Evolutionary conservation across 2,113 vertebrate species (phyloP).

Genomic region (Pycnonotus jocosus): DNA sequence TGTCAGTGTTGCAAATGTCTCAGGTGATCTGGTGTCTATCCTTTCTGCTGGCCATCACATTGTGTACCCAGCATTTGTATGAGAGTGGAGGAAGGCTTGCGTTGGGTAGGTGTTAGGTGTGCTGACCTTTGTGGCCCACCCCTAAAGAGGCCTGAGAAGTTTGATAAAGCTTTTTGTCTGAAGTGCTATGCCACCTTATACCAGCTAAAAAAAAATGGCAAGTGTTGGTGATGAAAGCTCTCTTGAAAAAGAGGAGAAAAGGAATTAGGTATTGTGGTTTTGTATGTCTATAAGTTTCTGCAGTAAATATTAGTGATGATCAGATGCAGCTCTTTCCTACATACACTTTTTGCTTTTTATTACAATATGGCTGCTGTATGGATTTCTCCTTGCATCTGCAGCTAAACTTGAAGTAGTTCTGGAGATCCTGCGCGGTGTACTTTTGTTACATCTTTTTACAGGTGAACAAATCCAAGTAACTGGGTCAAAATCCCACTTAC

Average conservation of each 20-base stretch:
- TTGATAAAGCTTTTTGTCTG: not conserved
- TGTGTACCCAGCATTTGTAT: not conserved
- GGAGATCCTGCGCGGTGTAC: not conserved
- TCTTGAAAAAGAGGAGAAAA: not conserved
- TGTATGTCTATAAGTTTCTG: not conserved
- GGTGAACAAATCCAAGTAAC: not conserved
- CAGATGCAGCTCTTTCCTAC: not conserved
- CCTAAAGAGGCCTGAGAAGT: not conserved
- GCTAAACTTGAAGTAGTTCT: not conserved
- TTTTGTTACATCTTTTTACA: not conserved
- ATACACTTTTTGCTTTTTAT: not conserved
- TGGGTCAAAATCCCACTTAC: not conserved
- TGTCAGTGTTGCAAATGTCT: not conserved
- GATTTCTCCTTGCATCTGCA: not conserved
- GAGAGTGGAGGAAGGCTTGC: not conserved
- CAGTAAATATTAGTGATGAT: not conserved
- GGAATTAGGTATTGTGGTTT: not conserved
- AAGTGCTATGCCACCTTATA: not conserved
- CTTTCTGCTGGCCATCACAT: not conserved
- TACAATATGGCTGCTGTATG: accelerated
- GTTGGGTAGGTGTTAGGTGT: not conserved
- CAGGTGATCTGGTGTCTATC: not conserved
- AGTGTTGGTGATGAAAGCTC: not conserved
- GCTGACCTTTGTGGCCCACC: not conserved
- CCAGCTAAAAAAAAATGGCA: not conserved